Conservation (phyloP, 2,888 invertebrate genomes). For the Loripinus fragilis region DNA sequence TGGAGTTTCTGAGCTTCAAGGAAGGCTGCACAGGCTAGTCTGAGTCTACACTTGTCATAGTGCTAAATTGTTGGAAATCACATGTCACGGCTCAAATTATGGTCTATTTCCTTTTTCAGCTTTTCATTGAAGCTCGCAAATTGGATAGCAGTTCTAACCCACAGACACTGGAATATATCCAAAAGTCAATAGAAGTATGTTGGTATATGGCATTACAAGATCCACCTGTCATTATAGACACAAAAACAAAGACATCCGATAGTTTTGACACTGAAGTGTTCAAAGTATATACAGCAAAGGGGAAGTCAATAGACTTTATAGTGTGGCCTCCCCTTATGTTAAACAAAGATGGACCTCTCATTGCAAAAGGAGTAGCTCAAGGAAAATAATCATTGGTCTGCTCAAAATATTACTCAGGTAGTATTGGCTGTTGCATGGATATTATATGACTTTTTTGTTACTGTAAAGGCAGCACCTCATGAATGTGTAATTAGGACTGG, state of each 20-base stretch:
- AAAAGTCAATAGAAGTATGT: neutral
- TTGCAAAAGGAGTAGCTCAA: constrained; percentile 8
- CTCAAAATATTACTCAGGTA: too few relatives aligned
- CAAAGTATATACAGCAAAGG: constrained; percentile 3
- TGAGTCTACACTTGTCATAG: too few relatives aligned
- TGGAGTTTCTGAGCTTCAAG: too few relatives aligned
- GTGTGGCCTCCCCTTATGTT: neutral
- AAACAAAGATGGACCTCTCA: neutral
- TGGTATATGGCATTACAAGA: constrained; percentile 5
- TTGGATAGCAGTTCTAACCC: neutral
- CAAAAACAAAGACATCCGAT: neutral
- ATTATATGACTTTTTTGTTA: too few relatives aligned
- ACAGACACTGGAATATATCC: neutral
- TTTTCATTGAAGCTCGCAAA: neutral
- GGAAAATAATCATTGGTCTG: neutral
- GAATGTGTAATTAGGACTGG: too few relatives aligned
- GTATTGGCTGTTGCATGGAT: too few relatives aligned
- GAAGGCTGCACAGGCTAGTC: too few relatives aligned
- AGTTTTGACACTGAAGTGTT: constrained; percentile 2
- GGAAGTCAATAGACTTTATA: neutral
- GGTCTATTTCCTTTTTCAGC: constrained; percentile 4
- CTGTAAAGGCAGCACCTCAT: too few relatives aligned
- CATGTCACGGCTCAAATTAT: too few relatives aligned
- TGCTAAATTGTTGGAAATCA: too few relatives aligned
- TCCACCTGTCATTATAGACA: neutral